Evolutionary conservation across 2,888 invertebrate species (phyloP), one percentile per base, ranked within the genome.

Genomic region (Bugula neritina): DNA sequence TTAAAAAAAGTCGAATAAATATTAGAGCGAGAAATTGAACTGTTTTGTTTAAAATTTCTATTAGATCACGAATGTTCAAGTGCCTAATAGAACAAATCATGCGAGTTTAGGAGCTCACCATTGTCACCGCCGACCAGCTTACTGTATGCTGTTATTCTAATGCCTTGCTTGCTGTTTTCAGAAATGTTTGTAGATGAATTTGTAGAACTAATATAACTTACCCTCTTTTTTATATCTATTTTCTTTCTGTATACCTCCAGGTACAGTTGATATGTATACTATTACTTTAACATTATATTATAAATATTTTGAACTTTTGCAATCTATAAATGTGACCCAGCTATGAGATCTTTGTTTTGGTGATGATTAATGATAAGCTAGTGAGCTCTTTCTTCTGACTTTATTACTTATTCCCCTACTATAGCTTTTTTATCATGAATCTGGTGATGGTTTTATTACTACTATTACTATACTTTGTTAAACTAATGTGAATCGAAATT

Each of bases 391-490:
- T 43, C 43, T 43, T 43, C 43, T 43, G 10, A 43, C 43, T 43
- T 43, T 43, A 43, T 43, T 43, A 5, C 5, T 63, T 25, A 63
- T 57, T 63, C 10, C 31, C 10, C 27, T 63, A 31, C 31, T 25
- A 10, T 34, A 31, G 63, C 63, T 63, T 63, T 55, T 63, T 25
- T 63, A 63, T 63, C 63, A 63, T 31, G 63, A 63, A 5, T 55
- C 34, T 63, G 63, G 63, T 63, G 63, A 63, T 63, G 63, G 63
- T 63, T 63, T 63, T 63, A 63, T 25, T 63, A 63, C 31, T 31
- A 63, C 55, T 23, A 55, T 5, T 27, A 63, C 31, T 57, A n/a
- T n/a, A n/a, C n/a, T n/a, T n/a, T n/a, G n/a, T n/a, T n/a, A n/a
- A n/a, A n/a, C n/a, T n/a, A n/a, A n/a, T n/a, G n/a, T n/a, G n/a